Base-by-base conservation (phyloP, 23 tunicate species). In the Ascidia mentula region DNA sequence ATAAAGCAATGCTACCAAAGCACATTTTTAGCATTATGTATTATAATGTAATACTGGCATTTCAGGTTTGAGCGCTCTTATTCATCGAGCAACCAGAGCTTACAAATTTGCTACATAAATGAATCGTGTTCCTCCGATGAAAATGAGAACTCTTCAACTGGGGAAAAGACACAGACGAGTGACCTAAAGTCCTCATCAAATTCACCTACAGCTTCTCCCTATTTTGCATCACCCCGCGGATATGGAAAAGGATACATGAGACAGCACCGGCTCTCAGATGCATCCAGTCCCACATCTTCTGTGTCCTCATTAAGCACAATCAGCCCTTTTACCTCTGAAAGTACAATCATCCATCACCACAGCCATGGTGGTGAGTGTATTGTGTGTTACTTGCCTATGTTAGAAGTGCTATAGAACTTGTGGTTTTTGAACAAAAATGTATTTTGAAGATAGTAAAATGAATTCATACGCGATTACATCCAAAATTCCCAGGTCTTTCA, bases 51-150 rank as follows among this genome's bases (percentile, higher is more conserved):
- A n/a, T n/a, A 5, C 24, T 53, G 22, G 1, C 65, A 5, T 9
- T 53, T 53, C 83, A 82, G 94, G 37, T 53, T 30, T 30, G 84
- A 88, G 60, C 69, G 86, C 20, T 59, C 73, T 7, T 85, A 86
- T 69, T 85, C 96, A 28, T 53, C 89, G 7, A 77, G 81, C 82
- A 92, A 77, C 45, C 92, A 92, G 65, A 89, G 88, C 72, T 74
- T 92, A 15, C 87, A 92, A 26, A 87, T 92, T 45, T 92, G 97
- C 53, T 92, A 92, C 72, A 87, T 92, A 59, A 92, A 92, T 65
- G 85, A 92, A 79, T 37, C 86, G 8, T 92, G 83, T 45, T 92
- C 92, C 28, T 92, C 97, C 24, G 87, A 80, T 46, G 89, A 83
- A 18, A 71, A 40, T 69, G 84, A 70, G 24, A 77, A 70, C 32